These are phyloP conservation scores for Ciconia nigra DNA, from an alignment of 2,797 vertebrate species.

Conservation along the genomic window DNA sequence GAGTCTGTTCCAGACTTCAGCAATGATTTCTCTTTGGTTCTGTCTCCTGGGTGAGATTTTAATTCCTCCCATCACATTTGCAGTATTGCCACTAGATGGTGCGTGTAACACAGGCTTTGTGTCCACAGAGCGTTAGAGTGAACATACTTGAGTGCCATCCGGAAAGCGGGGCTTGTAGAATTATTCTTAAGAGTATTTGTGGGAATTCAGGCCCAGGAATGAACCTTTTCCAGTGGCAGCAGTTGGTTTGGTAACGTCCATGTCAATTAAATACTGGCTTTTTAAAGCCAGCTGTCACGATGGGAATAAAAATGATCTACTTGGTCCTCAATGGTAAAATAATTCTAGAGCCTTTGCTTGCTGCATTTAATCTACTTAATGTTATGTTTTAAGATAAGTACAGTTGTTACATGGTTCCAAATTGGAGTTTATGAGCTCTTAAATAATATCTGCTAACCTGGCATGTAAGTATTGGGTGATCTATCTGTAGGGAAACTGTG, in stretches of 20 bases:
- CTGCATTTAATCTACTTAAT: background rate
- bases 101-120: background rate
- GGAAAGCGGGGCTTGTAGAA: background rate
- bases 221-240: background rate
- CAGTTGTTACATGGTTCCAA: background rate
- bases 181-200: background rate
- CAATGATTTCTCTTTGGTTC: background rate
- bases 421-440: background rate
- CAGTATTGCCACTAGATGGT: conserved; percentile 53
- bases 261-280: background rate
- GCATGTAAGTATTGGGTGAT: no score
- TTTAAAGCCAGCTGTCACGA: background rate
- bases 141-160: fast-evolving
- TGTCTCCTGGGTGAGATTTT: background rate
- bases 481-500: background rate
- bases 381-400: background rate
- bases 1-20: background rate
- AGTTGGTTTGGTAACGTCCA: background rate
- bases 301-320: background rate
- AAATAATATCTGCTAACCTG: background rate
- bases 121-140: fast-evolving
- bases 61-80: background rate
- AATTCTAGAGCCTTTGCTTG: background rate
- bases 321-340: background rate
- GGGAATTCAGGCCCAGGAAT: background rate